Conservation (phyloP, 1,140 invertebrate species). For the Glossosoma conforme region DNA sequence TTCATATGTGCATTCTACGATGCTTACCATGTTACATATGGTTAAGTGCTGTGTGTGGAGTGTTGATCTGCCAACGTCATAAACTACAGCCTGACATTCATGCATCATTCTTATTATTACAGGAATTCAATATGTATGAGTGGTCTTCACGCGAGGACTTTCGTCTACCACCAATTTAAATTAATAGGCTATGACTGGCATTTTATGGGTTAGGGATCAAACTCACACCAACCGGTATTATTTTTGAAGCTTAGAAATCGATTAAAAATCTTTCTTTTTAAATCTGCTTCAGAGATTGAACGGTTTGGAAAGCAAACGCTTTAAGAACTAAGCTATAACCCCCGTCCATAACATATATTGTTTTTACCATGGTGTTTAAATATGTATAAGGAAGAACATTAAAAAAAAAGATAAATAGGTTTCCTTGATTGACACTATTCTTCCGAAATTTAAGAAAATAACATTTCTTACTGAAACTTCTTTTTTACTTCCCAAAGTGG, state of each 20-base stretch:
- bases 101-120: too few relatives aligned
- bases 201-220: too few relatives aligned
- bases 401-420: neutral
- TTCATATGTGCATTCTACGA: neutral
- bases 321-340: neutral
- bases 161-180: too few relatives aligned
- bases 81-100: too few relatives aligned
- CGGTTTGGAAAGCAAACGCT: too few relatives aligned
- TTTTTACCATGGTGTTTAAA: neutral
- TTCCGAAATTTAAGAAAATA: constrained; percentile 2
- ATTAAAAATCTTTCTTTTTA: too few relatives aligned
- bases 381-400: neutral
- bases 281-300: too few relatives aligned
- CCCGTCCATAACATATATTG: neutral
- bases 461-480: constrained; percentile 48
- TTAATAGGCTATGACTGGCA: too few relatives aligned
- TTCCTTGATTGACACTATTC: neutral
- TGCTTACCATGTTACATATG: neutral
- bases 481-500: constrained; percentile 72
- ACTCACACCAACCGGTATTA: too few relatives aligned
- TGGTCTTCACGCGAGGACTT: too few relatives aligned
- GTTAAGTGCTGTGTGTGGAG: neutral
- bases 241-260: too few relatives aligned
- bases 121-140: too few relatives aligned
- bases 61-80: neutral